phyloP scores from a whole-genome alignment of 2,797 vertebrate species.

The Urophycis tenuis region DNA sequence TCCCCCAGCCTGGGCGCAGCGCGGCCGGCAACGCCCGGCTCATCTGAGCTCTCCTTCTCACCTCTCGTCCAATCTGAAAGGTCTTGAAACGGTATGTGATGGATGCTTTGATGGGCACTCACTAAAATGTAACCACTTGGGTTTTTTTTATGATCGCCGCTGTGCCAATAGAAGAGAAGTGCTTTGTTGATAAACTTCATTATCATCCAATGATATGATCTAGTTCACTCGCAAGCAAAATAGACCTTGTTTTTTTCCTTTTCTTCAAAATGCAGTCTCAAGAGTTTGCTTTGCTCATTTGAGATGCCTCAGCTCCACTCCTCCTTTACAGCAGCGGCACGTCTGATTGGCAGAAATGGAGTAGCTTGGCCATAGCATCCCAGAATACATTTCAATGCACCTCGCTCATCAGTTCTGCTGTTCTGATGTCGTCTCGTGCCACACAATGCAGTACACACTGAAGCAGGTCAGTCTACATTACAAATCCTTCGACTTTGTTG shows the following conservation, averaged over 20 bases:
- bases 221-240: neutral
- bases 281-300: neutral
- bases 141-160: neutral
- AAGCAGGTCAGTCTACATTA: neutral
- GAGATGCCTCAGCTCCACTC: neutral
- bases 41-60: conserved; percentile 18
- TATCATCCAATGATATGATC: neutral
- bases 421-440: too few relatives aligned
- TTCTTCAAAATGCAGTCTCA: too few relatives aligned
- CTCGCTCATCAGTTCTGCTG: too few relatives aligned
- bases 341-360: conserved; percentile 47
- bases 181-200: neutral
- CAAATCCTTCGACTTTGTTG: neutral
- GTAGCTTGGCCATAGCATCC: conserved; percentile 47
- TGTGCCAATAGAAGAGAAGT: neutral
- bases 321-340: conserved; percentile 25
- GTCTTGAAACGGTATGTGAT: conserved; percentile 3
- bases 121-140: neutral
- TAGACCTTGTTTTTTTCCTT: too few relatives aligned
- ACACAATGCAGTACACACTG: neutral
- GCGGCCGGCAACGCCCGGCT: conserved; percentile 17
- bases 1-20: neutral
- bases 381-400: conserved; percentile 25
- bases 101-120: neutral
- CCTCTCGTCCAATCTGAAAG: conserved; percentile 20